Percentiles rank a stretch among this genome's conserved stretches.
Conservation (phyloP, 2,113 vertebrate species). For the Aphyosemion australe region DNA sequence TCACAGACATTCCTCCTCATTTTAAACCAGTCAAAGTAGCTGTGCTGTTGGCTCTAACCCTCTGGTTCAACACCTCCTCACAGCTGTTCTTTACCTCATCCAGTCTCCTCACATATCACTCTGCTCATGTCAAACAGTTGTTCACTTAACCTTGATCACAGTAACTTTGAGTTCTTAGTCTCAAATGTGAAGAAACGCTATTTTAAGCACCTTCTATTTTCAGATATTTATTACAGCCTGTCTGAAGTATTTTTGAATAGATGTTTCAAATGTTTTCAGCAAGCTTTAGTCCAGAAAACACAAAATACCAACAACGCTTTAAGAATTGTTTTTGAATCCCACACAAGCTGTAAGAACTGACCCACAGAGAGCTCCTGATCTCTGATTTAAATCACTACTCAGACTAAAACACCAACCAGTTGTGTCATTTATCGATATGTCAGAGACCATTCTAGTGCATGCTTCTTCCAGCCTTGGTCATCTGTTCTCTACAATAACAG, state of each 20-base stretch:
- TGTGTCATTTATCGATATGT: too few relatives aligned
- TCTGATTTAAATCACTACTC: neutral
- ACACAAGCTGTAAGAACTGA: too few relatives aligned
- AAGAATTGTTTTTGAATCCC: too few relatives aligned
- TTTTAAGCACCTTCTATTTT: slow-evolving; percentile 52
- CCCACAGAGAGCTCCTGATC: too few relatives aligned
- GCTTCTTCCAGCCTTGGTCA: too few relatives aligned
- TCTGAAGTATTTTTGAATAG: slow-evolving; percentile 35
- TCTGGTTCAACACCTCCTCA: neutral
- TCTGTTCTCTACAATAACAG: too few relatives aligned
- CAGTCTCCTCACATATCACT: neutral
- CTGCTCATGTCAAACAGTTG: slow-evolving; percentile 9
- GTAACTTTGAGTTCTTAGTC: slow-evolving; percentile 6
- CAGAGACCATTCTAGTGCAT: neutral
- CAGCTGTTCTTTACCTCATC: neutral
- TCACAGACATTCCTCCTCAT: neutral
- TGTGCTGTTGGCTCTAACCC: neutral
- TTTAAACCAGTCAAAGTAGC: neutral
- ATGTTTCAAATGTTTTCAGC: slow-evolving; percentile 14
- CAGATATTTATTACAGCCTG: slow-evolving; percentile 23
- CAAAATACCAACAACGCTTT: neutral
- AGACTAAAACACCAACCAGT: neutral
- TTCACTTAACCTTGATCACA: slow-evolving; percentile 29
- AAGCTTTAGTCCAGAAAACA: neutral
- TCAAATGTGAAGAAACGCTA: slow-evolving; percentile 33